Conservation (phyloP, 2,888 invertebrate genomes). For the Pseudococcus viburni region DNA sequence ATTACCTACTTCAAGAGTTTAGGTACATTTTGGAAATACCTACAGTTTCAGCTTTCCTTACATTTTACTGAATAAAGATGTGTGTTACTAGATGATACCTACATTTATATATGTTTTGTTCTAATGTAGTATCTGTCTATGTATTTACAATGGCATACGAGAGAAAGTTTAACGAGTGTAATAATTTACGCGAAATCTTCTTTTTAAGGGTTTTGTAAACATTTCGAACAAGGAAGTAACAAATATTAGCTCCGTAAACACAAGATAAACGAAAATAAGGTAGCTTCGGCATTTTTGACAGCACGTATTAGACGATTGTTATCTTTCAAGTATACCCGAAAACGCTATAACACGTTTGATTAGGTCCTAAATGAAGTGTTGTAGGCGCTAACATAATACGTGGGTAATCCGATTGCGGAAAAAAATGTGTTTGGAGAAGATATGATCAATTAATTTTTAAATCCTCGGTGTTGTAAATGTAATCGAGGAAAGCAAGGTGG, state of each 20-base stretch:
- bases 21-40: not conserved
- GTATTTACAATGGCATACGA: not conserved
- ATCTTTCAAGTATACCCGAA: not conserved
- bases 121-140: not conserved
- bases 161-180: slow-evolving; percentile 7
- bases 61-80: no score
- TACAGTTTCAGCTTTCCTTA: not conserved
- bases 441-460: no score
- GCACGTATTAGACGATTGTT: slow-evolving; percentile 14
- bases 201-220: slow-evolving; percentile 7
- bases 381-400: no score
- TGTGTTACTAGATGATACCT: not conserved
- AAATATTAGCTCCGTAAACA: not conserved
- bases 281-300: slow-evolving; percentile 14
- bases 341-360: not conserved
- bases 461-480: no score
- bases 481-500: no score
- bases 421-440: no score
- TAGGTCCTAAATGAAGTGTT: not conserved
- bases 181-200: slow-evolving; percentile 7
- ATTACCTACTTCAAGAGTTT: not conserved
- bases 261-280: not conserved
- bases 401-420: no score
- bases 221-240: slow-evolving; percentile 14
- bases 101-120: not conserved